Evolutionary conservation across 2,888 invertebrate genomes (phyloP), one percentile per base, ranked within the genome.

Genomic region (Scaeva pyrastri): DNA sequence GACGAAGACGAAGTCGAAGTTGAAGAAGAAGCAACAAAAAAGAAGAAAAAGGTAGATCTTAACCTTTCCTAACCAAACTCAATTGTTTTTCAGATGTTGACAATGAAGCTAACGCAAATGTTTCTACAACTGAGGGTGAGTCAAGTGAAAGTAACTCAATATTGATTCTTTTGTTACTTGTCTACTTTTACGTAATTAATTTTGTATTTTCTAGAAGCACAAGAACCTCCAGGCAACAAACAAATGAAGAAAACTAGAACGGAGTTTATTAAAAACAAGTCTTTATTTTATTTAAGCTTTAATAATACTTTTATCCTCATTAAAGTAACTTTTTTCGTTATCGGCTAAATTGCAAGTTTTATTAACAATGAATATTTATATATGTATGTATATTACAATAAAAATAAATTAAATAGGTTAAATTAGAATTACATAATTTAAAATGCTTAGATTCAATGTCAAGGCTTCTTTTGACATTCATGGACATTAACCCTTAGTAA

Each of bases 401-500:
- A 64, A 79, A 80, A 79, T 56, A 71, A 70, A 75, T 58, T 43
- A 70, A 75, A 68, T 2, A 68, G 60, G 11, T 26, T 16, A 14
- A 7, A 72, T n/a, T 19, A 62, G 41, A 45, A 55, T 5, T 68
- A 16, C 36, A 23, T 12, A 58, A n/a, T 36, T 43, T 26, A 31
- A 68, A 52, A 31, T n/a, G 52, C 36, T 21, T 41, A 23, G 48
- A 21, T 23, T 36, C 39, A 52, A 23, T 23, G 31, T 36, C 21
- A 52, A n/a, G 2, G 14, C 45, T 60, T 16, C 48, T 26, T 55
- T 11, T 50, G 23, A 50, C 58, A 74, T 26, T 77, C 48, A 5
- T n/a, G 55, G 0, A 23, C 45, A 11, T 90, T 36, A 16, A 92
- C 88, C 12, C 92, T 89, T 16, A 92, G 16, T 31, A 93, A 88